Percentiles rank a stretch among this genome's conserved stretches.
Evolutionary conservation across 2,888 invertebrate species (phyloP).

Genomic region (Crossocerus cetratus): DNA sequence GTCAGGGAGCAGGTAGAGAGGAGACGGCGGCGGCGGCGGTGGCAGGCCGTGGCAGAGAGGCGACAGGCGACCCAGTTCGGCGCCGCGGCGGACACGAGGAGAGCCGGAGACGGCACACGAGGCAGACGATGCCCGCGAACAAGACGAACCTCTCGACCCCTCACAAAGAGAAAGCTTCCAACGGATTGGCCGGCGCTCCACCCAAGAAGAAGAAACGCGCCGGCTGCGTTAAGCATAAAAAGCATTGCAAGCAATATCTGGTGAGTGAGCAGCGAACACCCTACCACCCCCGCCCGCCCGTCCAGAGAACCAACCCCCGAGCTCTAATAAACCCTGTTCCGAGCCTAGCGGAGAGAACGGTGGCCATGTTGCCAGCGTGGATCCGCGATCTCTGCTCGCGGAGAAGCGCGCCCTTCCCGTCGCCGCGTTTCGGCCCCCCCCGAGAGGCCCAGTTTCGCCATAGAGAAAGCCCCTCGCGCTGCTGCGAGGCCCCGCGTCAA

Average conservation of each 20-base stretch:
- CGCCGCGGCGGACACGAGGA: slow-evolving; percentile 8
- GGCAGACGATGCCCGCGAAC: slow-evolving; percentile 71
- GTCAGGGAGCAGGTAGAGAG: slow-evolving; percentile 8
- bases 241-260: slow-evolving; percentile 71
- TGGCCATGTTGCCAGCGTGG: slow-evolving; percentile 46
- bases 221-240: slow-evolving; percentile 70
- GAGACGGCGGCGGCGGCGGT: too few species aligned
- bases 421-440: neutral
- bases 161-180: slow-evolving; percentile 68
- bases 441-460: neutral
- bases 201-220: slow-evolving; percentile 69
- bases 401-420: neutral
- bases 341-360: too few species aligned
- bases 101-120: slow-evolving; percentile 17
- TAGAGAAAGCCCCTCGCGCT: neutral
- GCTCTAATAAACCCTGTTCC: too few species aligned
- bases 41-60: too few species aligned
- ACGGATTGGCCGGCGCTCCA: slow-evolving; percentile 57
- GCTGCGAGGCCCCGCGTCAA: neutral
- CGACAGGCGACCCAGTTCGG: slow-evolving; percentile 30
- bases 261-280: slow-evolving; percentile 64
- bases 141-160: slow-evolving; percentile 67
- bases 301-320: slow-evolving; percentile 23
- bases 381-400: neutral
- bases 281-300: slow-evolving; percentile 20